phyloP scores from a whole-genome alignment of 2,888 invertebrate species.

The Eristalis arbustorum region DNA sequence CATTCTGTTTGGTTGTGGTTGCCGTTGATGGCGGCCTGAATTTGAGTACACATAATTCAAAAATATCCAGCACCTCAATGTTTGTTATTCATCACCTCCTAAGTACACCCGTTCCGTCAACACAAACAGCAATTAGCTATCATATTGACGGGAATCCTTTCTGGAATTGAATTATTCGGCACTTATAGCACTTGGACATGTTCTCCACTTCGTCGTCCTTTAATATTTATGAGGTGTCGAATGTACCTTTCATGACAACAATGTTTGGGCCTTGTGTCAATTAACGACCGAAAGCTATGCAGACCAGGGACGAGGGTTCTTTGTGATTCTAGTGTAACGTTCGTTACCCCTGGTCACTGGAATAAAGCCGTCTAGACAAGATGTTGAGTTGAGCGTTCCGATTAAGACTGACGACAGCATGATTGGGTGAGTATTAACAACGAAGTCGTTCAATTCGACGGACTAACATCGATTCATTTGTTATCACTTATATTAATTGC shows the following conservation, averaged over 20 bases:
- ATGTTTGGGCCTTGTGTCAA: background rate
- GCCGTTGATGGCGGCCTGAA: background rate
- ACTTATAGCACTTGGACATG: background rate
- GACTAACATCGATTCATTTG: background rate
- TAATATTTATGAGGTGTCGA: conserved; percentile 2
- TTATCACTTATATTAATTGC: background rate
- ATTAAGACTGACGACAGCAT: background rate
- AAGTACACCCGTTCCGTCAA: background rate
- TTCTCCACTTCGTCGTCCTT: background rate
- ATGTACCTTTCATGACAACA: background rate
- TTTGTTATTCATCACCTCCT: background rate
- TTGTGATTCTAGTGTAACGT: background rate
- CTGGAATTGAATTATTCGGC: conserved; percentile 6
- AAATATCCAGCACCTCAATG: background rate
- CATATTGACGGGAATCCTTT: conserved; percentile 2
- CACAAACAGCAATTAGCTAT: conserved; percentile 1
- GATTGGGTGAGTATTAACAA: background rate
- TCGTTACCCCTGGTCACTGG: background rate
- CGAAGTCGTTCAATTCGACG: background rate
- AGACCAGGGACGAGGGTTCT: background rate
- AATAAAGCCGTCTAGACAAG: background rate
- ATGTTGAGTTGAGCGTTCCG: background rate
- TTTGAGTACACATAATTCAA: background rate
- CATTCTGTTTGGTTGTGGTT: background rate
- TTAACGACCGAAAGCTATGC: background rate